A percentile compares a stretch with the other conserved stretches of the same genome.
phyloP scores from a whole-genome alignment of 2,113 vertebrate species.

The Cygnus atratus region DNA sequence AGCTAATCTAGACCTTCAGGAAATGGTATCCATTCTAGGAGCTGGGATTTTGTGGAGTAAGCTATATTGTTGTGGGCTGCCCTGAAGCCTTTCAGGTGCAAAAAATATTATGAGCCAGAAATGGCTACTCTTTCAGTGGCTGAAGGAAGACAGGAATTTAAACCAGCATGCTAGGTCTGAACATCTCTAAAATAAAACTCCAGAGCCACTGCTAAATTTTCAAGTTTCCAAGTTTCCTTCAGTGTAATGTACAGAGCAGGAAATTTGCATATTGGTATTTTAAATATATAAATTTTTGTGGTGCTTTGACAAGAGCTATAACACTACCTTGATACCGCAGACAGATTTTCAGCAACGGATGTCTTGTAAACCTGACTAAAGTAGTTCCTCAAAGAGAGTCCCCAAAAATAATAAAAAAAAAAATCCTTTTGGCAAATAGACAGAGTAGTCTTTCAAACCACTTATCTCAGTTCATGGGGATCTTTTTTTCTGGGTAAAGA shows the following conservation, averaged over 20 bases:
- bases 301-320: neutral
- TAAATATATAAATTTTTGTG: neutral
- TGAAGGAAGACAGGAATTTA: neutral
- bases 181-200: neutral
- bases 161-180: neutral
- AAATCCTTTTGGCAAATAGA: accelerated
- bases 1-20: neutral
- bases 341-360: neutral
- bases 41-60: neutral
- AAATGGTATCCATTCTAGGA: neutral
- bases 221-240: neutral
- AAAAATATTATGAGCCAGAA: neutral
- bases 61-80: neutral
- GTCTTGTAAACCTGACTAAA: neutral
- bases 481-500: neutral
- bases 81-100: neutral
- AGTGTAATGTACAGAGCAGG: neutral
- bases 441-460: neutral
- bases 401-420: neutral
- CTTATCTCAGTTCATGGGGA: accelerated
- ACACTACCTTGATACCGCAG: neutral
- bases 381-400: neutral
- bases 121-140: neutral
- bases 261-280: neutral
- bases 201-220: neutral